Percentiles rank a stretch among this genome's conserved stretches.
Conservation (phyloP, 2,113 vertebrate genomes). For the Cheirogaleus medius region DNA sequence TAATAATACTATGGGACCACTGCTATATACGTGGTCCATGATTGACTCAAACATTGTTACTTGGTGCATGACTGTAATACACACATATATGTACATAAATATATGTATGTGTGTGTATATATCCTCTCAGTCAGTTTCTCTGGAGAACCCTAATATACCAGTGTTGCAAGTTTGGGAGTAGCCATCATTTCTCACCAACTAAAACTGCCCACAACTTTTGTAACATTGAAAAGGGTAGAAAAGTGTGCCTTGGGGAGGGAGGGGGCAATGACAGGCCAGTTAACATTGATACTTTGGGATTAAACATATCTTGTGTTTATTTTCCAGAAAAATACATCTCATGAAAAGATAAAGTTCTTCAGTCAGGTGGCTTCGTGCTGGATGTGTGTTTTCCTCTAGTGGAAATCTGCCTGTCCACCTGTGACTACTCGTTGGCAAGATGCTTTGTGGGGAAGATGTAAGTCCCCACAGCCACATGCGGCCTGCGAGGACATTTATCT, state of each 20-base stretch:
- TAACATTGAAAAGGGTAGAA: neutral
- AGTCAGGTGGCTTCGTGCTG: neutral
- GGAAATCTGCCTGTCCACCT: neutral
- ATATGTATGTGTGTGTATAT: too few species aligned
- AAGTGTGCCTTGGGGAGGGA: neutral
- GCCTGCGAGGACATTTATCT: too few species aligned
- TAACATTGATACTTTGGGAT: neutral
- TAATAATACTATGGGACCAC: neutral
- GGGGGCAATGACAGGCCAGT: neutral
- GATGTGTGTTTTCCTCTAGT: neutral
- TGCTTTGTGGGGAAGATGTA: neutral
- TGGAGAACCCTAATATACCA: neutral
- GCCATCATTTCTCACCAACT: neutral
- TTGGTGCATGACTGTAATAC: neutral
- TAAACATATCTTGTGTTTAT: constrained; percentile 8
- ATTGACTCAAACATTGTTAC: neutral
- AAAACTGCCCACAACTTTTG: neutral
- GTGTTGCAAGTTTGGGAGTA: neutral
- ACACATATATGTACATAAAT: neutral
- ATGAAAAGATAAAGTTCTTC: constrained; percentile 18
- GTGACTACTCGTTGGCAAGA: neutral
- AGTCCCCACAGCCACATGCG: too few species aligned
- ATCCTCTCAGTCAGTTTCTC: neutral
- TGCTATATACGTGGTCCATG: neutral
- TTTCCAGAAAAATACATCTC: constrained; percentile 10